Evolutionary conservation across 2,888 invertebrate species (phyloP).

Genomic region (Leptogaster cylindrica): DNA sequence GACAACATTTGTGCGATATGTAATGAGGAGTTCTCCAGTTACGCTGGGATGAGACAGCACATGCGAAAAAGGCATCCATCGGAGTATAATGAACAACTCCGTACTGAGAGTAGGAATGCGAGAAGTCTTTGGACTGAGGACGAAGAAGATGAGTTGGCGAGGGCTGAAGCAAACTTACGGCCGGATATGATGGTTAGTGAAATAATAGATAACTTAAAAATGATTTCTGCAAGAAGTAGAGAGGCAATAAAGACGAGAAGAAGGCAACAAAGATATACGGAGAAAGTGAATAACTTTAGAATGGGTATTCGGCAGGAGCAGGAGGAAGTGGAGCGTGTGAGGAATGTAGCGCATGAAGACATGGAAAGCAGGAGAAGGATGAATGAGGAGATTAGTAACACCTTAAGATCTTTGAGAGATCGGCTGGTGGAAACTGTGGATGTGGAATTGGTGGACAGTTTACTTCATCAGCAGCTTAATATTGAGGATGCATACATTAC

Average conservation of each 20-base stretch:
- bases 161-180: neutral
- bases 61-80: neutral
- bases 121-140: constrained; percentile 1
- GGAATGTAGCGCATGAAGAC: too few species aligned
- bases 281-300: neutral
- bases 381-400: neutral
- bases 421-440: constrained; percentile 43
- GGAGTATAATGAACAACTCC: neutral
- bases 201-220: neutral
- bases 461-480: too few species aligned
- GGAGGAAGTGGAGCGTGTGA: too few species aligned
- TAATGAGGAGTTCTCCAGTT: neutral
- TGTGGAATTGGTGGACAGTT: neutral
- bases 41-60: neutral
- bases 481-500: neutral
- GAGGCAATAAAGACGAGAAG: neutral
- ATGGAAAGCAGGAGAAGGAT: neutral
- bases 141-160: neutral
- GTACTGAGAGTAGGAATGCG: neutral
- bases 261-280: neutral
- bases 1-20: neutral
- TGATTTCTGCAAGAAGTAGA: neutral
- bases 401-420: constrained; percentile 6
- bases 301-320: neutral
- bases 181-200: neutral